Conservation (phyloP, 1,140 invertebrate species). For the Drosophila kepulauana region DNA sequence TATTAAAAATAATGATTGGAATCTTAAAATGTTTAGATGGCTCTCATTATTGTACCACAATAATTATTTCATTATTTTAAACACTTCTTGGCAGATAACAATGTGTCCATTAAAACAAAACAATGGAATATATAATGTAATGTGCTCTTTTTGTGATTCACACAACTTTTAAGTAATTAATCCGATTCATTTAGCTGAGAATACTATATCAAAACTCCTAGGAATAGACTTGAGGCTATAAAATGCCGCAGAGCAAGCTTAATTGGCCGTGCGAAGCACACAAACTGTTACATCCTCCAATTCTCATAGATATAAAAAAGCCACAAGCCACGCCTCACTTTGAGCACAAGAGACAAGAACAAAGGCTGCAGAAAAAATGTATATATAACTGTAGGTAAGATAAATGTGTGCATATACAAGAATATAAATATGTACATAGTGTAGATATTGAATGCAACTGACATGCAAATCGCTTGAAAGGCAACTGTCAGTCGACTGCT, state of each 20-base stretch:
- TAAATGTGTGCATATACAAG: neutral
- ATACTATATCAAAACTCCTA: neutral
- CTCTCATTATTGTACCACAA: no score
- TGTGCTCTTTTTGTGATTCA: neutral
- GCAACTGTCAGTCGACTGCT: conserved; percentile 42
- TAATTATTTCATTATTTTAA: no score
- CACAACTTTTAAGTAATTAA: neutral
- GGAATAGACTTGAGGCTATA: neutral
- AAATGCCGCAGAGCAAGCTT: neutral
- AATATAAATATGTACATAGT: neutral
- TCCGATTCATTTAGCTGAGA: neutral
- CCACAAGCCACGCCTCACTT: conserved; percentile 14
- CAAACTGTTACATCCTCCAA: conserved; percentile 7
- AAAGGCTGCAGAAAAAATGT: conserved; percentile 3
- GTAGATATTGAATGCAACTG: conserved; percentile 39
- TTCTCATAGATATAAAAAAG: conserved; percentile 13
- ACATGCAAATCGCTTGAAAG: conserved; percentile 50
- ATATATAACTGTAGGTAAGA: conserved; percentile 2
- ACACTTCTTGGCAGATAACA: neutral
- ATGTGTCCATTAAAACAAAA: neutral
- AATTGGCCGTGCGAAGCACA: conserved; percentile 13
- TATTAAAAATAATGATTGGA: no score
- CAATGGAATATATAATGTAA: neutral
- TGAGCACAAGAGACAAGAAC: conserved; percentile 5
- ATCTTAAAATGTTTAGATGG: no score